phyloP scores from a whole-genome alignment of 37 sponge, comb jelly and placozoan genomes.

The Mnemiopsis leidyi region DNA sequence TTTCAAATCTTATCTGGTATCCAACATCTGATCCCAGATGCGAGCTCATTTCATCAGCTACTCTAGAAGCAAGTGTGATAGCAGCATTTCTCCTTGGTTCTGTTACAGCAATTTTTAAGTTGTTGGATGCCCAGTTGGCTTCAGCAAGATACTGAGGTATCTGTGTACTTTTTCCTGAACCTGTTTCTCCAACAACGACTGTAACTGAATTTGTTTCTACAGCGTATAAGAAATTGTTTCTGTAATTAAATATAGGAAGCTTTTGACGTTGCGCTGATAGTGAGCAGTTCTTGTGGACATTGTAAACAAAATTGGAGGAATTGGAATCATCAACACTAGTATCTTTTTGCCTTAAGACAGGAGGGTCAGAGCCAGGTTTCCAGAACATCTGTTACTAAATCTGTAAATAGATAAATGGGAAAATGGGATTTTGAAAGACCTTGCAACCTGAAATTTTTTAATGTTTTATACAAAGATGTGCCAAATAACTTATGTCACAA shows the following conservation, averaged over 20 bases:
- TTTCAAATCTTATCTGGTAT: slow-evolving; percentile 68
- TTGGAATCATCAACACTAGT: neutral
- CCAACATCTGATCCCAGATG: slow-evolving; percentile 68
- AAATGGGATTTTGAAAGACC: too few species aligned
- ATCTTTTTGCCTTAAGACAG: slow-evolving; percentile 4
- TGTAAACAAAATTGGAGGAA: neutral
- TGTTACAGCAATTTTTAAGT: slow-evolving; percentile 72
- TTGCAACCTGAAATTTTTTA: too few species aligned
- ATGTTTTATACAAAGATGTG: too few species aligned
- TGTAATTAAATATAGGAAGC: slow-evolving; percentile 75
- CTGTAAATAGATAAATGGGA: too few species aligned
- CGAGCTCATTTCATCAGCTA: slow-evolving; percentile 69
- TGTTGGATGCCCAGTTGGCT: slow-evolving; percentile 69
- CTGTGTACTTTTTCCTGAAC: slow-evolving; percentile 92
- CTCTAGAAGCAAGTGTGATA: slow-evolving; percentile 76
- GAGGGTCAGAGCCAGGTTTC: slow-evolving; percentile 24
- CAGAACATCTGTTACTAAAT: too few species aligned
- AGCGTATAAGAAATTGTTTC: slow-evolving; percentile 82
- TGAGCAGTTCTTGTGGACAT: slow-evolving; percentile 6
- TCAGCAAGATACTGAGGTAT: slow-evolving; percentile 83
- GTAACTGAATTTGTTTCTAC: slow-evolving; percentile 74
- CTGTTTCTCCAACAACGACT: slow-evolving; percentile 84
- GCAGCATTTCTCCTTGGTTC: slow-evolving; percentile 89
- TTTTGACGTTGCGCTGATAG: slow-evolving; percentile 11
- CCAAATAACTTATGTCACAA: too few species aligned